A percentile compares a stretch with the other conserved stretches of the same genome.
Conservation (phyloP, 2,888 invertebrate genomes). For the Seira sanloemensis region DNA sequence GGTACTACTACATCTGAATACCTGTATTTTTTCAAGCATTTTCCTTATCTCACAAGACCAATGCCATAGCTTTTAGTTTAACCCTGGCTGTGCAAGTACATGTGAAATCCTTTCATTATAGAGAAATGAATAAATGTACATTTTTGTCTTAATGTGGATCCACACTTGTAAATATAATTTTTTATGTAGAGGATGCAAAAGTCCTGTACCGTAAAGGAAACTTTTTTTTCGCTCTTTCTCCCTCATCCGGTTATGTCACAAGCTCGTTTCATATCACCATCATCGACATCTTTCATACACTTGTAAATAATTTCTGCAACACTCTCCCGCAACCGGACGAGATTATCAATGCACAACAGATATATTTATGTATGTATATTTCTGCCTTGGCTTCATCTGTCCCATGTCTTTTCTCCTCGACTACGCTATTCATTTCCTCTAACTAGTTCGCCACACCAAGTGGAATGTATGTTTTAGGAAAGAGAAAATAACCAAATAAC, state of each 20-base stretch:
- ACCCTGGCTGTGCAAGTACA: background rate
- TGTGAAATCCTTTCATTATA: background rate
- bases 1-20: background rate
- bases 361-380: background rate
- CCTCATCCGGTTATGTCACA: slow-evolving; percentile 1
- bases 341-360: background rate
- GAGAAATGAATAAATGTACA: background rate
- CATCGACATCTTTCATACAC: background rate
- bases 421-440: background rate
- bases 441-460: too few relatives aligned
- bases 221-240: background rate
- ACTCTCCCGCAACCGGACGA: background rate
- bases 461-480: background rate
- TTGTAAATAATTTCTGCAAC: background rate
- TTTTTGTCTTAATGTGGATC: background rate
- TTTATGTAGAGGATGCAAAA: background rate
- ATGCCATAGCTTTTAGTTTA: background rate
- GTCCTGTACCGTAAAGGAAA: background rate
- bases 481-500: background rate
- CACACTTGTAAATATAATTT: slow-evolving; percentile 1
- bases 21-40: background rate
- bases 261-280: background rate
- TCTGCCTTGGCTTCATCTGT: background rate
- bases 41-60: background rate
- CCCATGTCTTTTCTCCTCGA: background rate